Evolutionary conservation across 2,113 vertebrate genomes (phyloP), one percentile per base, ranked within the genome.

Genomic region (Ictidomys tridecemlineatus): DNA sequence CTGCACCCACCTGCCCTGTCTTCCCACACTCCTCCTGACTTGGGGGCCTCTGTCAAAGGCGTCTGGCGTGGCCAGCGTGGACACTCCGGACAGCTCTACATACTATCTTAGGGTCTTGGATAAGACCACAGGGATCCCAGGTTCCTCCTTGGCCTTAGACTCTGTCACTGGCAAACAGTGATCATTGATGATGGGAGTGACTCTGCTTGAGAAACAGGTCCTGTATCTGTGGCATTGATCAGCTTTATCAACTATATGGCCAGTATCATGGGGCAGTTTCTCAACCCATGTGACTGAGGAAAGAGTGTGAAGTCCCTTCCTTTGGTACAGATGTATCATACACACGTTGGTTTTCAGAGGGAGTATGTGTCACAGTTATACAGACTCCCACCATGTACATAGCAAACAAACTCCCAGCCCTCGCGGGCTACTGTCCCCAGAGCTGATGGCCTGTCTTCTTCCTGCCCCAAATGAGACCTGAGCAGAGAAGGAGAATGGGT

Each of bases 41-140:
- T 2, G 4, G 10, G 11, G 84, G 14, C 22, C 9, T 4, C 0
- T 73, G 42, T 45, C 42, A 34, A 13, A 14, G 39, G 70, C 8
- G 0, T 10, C 37, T 5, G 0, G 42, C 4, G 0, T 20, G 82
- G 65, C 61, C 3, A 4, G 7, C 5, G 0, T 1, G 1, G 51
- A 30, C 14, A 28, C 37, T 2, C 6, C 17, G 8, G 58, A 28
- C 22, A 32, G 1, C 86, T 4, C 2, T 9, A 1, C 1, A 1
- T 24, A 3, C 56, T 13, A 9, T 45, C 24, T 0, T 3, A 4
- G 82, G 70, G n/a, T 37, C 26, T 6, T 6, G 32, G 20, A 4
- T 3, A 1, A n/a, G 69, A 22, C 48, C 37, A 0, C 17, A 1
- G 58, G 1, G 10, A 11, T 6, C 63, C 63, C 32, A 8, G 65